Evolutionary conservation across 2,797 vertebrate genomes (phyloP).

Genomic region (Myotis planiceps): DNA sequence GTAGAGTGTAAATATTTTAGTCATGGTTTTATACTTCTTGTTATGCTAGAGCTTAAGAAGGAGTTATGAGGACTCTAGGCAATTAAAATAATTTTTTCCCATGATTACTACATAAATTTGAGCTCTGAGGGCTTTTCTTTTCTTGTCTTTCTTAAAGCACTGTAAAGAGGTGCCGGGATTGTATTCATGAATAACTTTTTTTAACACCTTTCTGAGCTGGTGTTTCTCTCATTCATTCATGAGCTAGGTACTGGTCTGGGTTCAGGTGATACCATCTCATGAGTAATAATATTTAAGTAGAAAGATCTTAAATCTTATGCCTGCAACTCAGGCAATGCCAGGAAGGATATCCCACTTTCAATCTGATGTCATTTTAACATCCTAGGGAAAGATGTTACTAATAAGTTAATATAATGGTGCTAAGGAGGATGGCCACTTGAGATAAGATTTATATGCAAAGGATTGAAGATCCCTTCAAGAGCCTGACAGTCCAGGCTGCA

Average conservation of each 20-base stretch:
- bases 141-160: conserved; percentile 50
- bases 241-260: neutral
- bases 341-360: neutral
- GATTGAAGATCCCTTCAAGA: neutral
- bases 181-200: conserved; percentile 50
- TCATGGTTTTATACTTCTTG: conserved; percentile 60
- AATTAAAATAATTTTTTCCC: conserved; percentile 6
- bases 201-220: conserved; percentile 30
- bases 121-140: conserved; percentile 37
- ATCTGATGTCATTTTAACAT: neutral
- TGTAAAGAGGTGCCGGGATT: conserved; percentile 58
- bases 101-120: conserved; percentile 49
- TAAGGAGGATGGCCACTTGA: neutral
- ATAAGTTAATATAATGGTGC: neutral
- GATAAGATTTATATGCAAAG: neutral
- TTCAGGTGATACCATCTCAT: neutral
- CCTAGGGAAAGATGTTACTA: neutral
- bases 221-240: conserved; percentile 8
- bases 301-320: neutral
- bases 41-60: conserved; percentile 65
- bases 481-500: neutral
- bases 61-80: conserved; percentile 4
- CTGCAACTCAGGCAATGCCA: neutral
- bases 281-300: neutral
- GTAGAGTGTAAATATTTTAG: conserved; percentile 66